Evolutionary conservation across 1,140 invertebrate species (phyloP), one percentile per base, ranked within the genome.

Genomic region (Choristoneura fumiferana): DNA sequence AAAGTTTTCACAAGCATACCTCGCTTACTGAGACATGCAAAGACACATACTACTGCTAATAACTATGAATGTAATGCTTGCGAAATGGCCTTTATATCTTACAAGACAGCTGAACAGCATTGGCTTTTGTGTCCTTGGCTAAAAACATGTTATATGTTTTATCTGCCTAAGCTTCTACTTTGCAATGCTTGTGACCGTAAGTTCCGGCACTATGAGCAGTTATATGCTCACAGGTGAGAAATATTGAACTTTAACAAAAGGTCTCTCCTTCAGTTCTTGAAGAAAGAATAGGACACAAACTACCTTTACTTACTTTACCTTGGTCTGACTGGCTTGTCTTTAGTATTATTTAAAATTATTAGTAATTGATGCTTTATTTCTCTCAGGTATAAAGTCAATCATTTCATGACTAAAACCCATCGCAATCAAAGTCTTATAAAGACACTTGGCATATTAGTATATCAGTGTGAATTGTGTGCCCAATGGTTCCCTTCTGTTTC

Each of bases 161-260:
- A 80, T 34, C 69, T 89, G 17, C 79, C 81, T 13, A 87, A 87
- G 72, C 61, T 87, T 56, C 65, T 87, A 36, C 68, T 87, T 0
- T 90, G 88, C 59, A 89, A 88, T 69, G 68, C 73, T 34, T 90
- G 88, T 67, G 84, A 89, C 60, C 71, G 83, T n/a, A 89, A 88
- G 60, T 90, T 90, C 62, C 72, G 74, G 52, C 86, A 80, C 52
- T 87, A 89, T 62, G 83, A 90, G 35, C 84, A 87, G 57, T 63
- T 90, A 10, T 90, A 90, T 60, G 84, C 77, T 60, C 88, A 90
- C 63, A 81, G 86, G 88, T 88, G 67, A 62, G 52, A 43, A 13
- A 55, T 43, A n/a, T 56, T n/a, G n/a, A n/a, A n/a, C n/a, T n/a
- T n/a, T n/a, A n/a, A n/a, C n/a, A n/a, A n/a, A n/a, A n/a, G n/a